phyloP scores from a whole-genome alignment of 1,140 invertebrate species.

The Kradibia gibbosae region DNA sequence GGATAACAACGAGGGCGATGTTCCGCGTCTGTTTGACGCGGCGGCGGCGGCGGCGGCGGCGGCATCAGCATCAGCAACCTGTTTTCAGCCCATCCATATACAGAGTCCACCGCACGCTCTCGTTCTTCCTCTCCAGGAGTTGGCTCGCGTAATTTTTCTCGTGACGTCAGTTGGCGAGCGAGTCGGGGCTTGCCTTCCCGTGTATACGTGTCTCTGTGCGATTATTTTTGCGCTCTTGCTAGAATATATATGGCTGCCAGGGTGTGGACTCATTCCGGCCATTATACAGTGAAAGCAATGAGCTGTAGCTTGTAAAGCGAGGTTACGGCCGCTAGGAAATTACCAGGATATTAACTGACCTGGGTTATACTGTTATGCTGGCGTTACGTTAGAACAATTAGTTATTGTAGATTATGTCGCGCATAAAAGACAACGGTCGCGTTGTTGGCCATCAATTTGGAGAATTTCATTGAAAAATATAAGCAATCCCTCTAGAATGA shows the following conservation, averaged over 20 bases:
- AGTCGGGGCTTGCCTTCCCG: not conserved
- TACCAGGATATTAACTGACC: not conserved
- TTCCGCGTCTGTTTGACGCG: not conserved
- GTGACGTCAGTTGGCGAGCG: slow-evolving; percentile 45
- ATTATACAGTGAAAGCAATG: not conserved
- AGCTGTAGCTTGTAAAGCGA: not conserved
- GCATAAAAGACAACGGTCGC: too few species aligned
- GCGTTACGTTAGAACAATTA: not conserved
- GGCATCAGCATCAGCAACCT: too few species aligned
- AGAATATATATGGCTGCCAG: not conserved
- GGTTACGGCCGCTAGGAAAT: not conserved
- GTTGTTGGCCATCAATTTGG: too few species aligned
- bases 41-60: too few species aligned
- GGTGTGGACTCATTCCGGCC: not conserved
- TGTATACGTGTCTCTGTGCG: not conserved
- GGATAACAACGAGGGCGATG: not conserved
- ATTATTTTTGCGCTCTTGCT: not conserved
- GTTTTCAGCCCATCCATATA: slow-evolving; percentile 28
- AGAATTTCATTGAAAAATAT: too few species aligned
- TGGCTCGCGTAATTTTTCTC: slow-evolving; percentile 31
- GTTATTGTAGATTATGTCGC: not conserved
- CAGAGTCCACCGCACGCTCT: not conserved
- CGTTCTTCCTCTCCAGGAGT: not conserved
- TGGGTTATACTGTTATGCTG: not conserved
- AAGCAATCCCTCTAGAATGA: too few species aligned